These are phyloP conservation scores for Pteruthius melanotis DNA, from an alignment of 2,113 vertebrate genomes.

Conservation along the genomic window DNA sequence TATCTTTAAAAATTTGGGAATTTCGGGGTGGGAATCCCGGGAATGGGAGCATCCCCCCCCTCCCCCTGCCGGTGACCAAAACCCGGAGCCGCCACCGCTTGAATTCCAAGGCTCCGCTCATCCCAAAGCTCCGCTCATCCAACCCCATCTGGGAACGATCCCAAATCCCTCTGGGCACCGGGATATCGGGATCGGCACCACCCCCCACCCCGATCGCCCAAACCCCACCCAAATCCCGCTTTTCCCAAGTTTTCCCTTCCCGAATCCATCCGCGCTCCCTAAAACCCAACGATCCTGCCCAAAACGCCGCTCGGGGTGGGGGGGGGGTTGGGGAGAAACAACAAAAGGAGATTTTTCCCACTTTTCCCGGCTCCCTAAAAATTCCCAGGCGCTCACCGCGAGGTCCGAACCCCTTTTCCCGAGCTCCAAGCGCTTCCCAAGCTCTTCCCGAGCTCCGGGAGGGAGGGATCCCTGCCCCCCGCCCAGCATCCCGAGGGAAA, in stretches of 20 bases:
- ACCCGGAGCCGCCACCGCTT: neutral
- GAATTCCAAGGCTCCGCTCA: neutral
- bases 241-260: neutral
- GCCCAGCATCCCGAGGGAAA: neutral
- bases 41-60: neutral
- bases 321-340: too few species aligned
- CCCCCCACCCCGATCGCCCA: neutral
- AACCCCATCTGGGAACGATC: fast-evolving
- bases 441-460: neutral
- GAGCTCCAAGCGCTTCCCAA: neutral
- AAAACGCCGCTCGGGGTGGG: neutral
- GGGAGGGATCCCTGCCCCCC: neutral
- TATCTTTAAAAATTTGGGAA: fast-evolving
- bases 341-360: too few species aligned
- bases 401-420: neutral
- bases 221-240: neutral
- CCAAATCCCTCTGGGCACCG: neutral
- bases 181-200: neutral
- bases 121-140: neutral
- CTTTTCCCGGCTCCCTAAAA: too few species aligned
- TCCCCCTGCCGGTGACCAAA: neutral
- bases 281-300: neutral
- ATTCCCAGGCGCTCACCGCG: neutral
- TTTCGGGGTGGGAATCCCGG: neutral
- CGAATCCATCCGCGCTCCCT: neutral